Conservation (phyloP, 35 echinoderm and acorn worm species). For the Apostichopus japonicus region DNA sequence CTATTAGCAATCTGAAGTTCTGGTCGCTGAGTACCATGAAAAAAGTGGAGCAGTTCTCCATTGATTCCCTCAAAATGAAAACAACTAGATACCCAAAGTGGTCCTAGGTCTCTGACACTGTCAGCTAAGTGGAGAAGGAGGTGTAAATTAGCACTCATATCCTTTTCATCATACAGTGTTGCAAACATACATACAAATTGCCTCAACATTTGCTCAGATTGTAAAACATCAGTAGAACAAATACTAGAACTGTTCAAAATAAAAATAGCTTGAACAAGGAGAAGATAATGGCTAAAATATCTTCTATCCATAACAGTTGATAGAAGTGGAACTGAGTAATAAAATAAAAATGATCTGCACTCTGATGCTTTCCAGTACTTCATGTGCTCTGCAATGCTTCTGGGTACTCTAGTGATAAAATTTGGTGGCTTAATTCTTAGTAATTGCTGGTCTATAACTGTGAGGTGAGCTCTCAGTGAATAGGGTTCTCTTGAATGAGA, state of each 20-base stretch:
- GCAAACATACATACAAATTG: constrained; percentile 66
- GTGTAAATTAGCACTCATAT: constrained; percentile 66
- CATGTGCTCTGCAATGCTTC: constrained; percentile 58
- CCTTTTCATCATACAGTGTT: constrained; percentile 54
- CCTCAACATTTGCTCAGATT: constrained; percentile 36
- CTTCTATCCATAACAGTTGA: constrained; percentile 31
- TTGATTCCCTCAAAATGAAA: constrained; percentile 67
- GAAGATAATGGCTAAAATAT: constrained; percentile 56
- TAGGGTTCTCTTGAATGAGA: constrained; percentile 9
- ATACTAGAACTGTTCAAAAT: constrained; percentile 17
- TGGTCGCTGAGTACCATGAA: too few species aligned
- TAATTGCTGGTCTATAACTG: background rate
- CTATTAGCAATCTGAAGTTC: background rate
- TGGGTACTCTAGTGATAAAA: constrained; percentile 70
- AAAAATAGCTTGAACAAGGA: constrained; percentile 9
- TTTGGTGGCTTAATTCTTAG: constrained; percentile 68
- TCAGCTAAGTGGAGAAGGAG: constrained; percentile 58
- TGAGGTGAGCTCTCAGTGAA: background rate
- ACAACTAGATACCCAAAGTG: constrained; percentile 57
- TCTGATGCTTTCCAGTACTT: constrained; percentile 87
- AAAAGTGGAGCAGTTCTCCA: background rate
- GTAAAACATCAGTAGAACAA: background rate
- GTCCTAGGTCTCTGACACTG: constrained; percentile 59
- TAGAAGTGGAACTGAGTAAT: constrained; percentile 73
- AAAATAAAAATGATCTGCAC: constrained; percentile 68